These are phyloP conservation scores for Cyclina sinensis DNA, from an alignment of 1,140 invertebrate genomes.

Conservation along the genomic window DNA sequence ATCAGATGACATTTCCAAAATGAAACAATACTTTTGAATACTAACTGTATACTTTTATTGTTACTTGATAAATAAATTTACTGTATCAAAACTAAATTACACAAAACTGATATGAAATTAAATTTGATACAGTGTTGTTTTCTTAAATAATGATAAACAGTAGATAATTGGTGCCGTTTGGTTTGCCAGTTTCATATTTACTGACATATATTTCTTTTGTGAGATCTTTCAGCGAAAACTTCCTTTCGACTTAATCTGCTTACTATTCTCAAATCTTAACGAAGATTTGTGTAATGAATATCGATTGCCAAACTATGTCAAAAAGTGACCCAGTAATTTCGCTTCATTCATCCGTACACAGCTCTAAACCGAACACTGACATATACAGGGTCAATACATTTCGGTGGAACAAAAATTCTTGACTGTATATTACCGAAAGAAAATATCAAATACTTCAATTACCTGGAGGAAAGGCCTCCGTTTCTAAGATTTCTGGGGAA, in stretches of 20 bases:
- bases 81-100: too few species aligned
- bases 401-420: neutral
- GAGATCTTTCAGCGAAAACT: too few species aligned
- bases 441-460: neutral
- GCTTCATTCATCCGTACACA: neutral
- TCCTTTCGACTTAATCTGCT: neutral
- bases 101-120: too few species aligned
- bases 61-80: too few species aligned
- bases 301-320: slow-evolving; percentile 46
- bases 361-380: neutral
- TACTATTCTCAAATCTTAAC: neutral
- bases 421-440: neutral
- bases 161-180: too few species aligned
- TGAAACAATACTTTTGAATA: too few species aligned
- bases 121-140: too few species aligned
- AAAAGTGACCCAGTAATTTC: slow-evolving; percentile 8
- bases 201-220: neutral
- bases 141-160: too few species aligned
- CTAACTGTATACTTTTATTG: too few species aligned
- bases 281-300: slow-evolving; percentile 12
- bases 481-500: slow-evolving; percentile 73
- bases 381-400: neutral
- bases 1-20: too few species aligned
- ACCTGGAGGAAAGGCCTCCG: slow-evolving; percentile 70
- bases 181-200: too few species aligned